Base-by-base conservation (phyloP, 2,888 invertebrate species). In the Sussaba pulchella region DNA sequence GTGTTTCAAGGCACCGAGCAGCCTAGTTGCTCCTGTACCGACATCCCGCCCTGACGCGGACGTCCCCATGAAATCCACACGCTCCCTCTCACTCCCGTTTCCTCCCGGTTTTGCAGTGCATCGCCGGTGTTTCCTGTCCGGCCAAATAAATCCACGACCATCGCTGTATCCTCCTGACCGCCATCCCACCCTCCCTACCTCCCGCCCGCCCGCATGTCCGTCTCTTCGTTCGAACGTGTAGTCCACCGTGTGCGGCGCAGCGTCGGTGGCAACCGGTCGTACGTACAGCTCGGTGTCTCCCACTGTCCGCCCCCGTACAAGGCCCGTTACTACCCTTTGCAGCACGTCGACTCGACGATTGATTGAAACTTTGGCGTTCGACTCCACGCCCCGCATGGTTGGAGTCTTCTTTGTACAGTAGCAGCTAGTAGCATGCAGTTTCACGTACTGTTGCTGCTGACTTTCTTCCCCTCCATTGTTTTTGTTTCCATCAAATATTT, bases 81-180 rank as follows among this genome's bases (percentile, higher is more conserved):
- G 50, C n/a, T 59, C 69, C 24, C 57, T 54, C 66, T 63, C 39
- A 43, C 64, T 66, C 45, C 39, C 17, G 63, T 71, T 47, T 41
- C 52, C 77, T 26, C 54, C n/a, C 77, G 36, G 54, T 31, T 17
- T 26, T 21, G 31, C 72, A 78, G 83, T 81, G 85, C 78, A 83
- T 78, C 87, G 88, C 85, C 88, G 85, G 83, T 91, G 90, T 90
- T 90, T 90, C 88, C 89, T 88, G 89, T 88, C 88, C 83, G 86
- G 86, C 85, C 88, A 89, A 91, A 91, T 91, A 91, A 91, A 91
- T 91, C 88, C 89, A 88, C 87, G 87, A 86, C 86, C 84, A 83
- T 84, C 85, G 85, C 82, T 54, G 72, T 72, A 69, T 52, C 24
- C 52, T 36, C 57, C 54, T 76, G 26, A 54, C 52, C 52, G n/a